Evolutionary conservation across 1,140 invertebrate genomes (phyloP).

Genomic region (Drosophila willistoni): DNA sequence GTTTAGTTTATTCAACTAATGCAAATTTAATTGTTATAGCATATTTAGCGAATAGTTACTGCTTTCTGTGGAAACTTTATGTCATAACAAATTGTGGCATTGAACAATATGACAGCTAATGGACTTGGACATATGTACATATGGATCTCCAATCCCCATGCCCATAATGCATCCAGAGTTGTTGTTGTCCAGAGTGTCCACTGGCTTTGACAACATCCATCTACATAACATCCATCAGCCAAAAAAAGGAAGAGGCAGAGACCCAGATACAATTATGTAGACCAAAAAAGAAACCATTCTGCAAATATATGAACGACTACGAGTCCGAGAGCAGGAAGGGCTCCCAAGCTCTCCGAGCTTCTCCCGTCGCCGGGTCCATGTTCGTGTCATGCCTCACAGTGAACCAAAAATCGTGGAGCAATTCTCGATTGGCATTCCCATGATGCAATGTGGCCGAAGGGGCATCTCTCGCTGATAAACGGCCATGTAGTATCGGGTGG

Average conservation of each 20-base stretch:
- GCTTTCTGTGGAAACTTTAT: conserved; percentile 10
- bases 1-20: no score
- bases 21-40: no score
- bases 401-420: conserved; percentile 7
- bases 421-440: conserved; percentile 56
- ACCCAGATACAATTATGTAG: conserved; percentile 72
- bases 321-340: neutral
- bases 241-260: conserved; percentile 31
- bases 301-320: conserved; percentile 50
- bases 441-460: conserved; percentile 36
- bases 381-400: conserved; percentile 6
- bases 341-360: no score
- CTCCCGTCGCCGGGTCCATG: neutral
- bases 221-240: conserved; percentile 67
- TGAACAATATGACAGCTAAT: conserved; percentile 55
- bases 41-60: no score
- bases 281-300: conserved; percentile 51
- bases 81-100: conserved; percentile 66
- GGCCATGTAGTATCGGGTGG: neutral
- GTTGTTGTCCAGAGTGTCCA: conserved; percentile 23
- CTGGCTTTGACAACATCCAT: conserved; percentile 55
- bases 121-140: conserved; percentile 16
- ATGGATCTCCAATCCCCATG: neutral
- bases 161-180: neutral
- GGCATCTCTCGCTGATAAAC: conserved; percentile 16